phyloP scores from a whole-genome alignment of 2,797 vertebrate species.

The Neostethus bicornis region DNA sequence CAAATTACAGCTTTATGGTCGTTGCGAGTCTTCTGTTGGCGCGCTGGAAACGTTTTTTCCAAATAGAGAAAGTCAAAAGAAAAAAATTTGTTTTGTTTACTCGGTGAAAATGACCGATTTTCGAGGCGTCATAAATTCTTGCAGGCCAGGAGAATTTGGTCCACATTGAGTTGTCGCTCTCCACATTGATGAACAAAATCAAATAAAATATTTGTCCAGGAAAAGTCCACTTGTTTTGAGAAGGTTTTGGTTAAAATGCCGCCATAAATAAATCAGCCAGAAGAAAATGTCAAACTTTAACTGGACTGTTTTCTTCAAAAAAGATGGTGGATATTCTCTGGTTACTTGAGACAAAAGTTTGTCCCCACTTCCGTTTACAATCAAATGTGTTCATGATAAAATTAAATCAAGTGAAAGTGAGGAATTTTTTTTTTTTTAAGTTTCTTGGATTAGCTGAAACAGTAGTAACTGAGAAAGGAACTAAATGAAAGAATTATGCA shows the following conservation, averaged over 20 bases:
- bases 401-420: not conserved
- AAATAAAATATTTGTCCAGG: constrained; percentile 8
- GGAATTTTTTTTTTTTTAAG: not conserved
- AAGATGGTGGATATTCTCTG: not conserved
- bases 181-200: not conserved
- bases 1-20: no score
- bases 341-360: not conserved
- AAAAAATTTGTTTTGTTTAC: no score
- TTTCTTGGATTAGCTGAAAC: not conserved
- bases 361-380: not conserved
- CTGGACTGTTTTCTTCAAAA: not conserved
- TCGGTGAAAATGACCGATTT: no score
- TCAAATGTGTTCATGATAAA: not conserved
- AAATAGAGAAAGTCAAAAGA: no score
- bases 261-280: not conserved
- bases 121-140: no score
- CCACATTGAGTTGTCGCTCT: no score
- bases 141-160: not conserved
- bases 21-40: no score
- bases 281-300: constrained; percentile 22
- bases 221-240: constrained; percentile 41
- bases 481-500: not conserved
- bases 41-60: no score
- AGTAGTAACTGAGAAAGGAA: not conserved
- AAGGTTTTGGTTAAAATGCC: constrained; percentile 26